Evolutionary conservation across 23 tunicate species (phyloP).

Genomic region (Halocynthia aurantium): DNA sequence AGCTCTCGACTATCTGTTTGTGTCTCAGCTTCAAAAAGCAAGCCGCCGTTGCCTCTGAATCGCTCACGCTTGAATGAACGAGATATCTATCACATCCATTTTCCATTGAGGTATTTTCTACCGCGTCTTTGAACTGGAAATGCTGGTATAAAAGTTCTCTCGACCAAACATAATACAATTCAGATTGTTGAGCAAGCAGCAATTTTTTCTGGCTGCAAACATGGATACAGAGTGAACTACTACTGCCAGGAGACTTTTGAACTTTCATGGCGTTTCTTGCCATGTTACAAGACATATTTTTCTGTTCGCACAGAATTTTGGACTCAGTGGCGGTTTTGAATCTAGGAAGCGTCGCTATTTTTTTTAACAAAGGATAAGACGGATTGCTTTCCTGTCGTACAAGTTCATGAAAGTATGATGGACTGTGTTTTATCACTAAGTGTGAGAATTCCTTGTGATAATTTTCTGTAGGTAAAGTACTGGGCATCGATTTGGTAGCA

Average conservation of each 20-base stretch:
- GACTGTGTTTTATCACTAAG: background rate
- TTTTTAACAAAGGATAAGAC: constrained; percentile 1
- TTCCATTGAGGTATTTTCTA: background rate
- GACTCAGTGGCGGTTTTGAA: constrained; percentile 13
- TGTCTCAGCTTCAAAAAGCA: constrained; percentile 2
- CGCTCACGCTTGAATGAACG: constrained; percentile 4
- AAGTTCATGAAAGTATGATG: constrained; percentile 4
- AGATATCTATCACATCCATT: constrained; percentile 2
- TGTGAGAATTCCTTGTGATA: too few species aligned
- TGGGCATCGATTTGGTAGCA: too few species aligned
- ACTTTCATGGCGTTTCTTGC: background rate
- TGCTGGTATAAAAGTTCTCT: too few species aligned
- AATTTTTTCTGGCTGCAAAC: constrained; percentile 11
- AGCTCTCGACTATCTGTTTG: constrained; percentile 11
- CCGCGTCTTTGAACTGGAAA: background rate
- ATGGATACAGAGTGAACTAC: background rate
- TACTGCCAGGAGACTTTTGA: too few species aligned
- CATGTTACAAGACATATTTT: background rate
- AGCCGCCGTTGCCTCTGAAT: background rate
- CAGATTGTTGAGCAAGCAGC: constrained; percentile 8
- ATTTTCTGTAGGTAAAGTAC: too few species aligned
- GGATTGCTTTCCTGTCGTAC: background rate
- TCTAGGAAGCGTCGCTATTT: background rate
- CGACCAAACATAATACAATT: constrained; percentile 14
- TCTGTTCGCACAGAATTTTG: background rate